A percentile compares a stretch with the other conserved stretches of the same genome.
Evolutionary conservation across 2,113 vertebrate species (phyloP).

Genomic region (Ariopsis seemanni): DNA sequence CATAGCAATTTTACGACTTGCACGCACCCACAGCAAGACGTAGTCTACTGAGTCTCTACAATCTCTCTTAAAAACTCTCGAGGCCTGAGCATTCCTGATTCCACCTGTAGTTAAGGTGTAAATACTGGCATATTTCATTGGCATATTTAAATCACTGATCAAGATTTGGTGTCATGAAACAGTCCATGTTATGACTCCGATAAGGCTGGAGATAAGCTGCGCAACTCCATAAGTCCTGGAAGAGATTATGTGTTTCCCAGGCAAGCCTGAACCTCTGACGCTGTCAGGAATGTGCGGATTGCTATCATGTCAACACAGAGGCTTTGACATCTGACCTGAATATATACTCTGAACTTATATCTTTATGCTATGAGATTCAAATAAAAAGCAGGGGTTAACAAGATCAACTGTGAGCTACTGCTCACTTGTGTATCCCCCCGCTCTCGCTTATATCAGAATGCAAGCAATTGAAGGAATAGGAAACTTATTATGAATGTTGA

Average conservation of each 20-base stretch:
- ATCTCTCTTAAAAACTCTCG: neutral
- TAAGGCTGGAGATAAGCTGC: neutral
- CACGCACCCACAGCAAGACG: conserved; percentile 5
- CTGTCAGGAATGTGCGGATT: conserved; percentile 42
- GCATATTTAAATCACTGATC: neutral
- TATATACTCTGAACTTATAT: conserved; percentile 24
- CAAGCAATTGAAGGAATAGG: too few species aligned
- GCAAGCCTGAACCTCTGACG: conserved; percentile 32
- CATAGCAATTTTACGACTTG: conserved; percentile 16
- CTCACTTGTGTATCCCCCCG: too few species aligned
- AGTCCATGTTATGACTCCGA: neutral
- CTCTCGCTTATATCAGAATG: too few species aligned
- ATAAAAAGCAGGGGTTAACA: neutral
- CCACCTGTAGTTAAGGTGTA: neutral
- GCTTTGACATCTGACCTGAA: conserved; percentile 44
- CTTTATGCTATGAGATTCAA: conserved; percentile 5
- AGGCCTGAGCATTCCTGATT: neutral
- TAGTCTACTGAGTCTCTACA: neutral
- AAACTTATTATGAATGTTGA: too few species aligned
- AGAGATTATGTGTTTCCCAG: conserved; percentile 34
- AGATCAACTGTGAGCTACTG: too few species aligned
- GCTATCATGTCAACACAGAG: conserved; percentile 27
- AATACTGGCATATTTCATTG: neutral
- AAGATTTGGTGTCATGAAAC: neutral
- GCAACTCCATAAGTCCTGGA: neutral